Conservation (phyloP, 2,113 vertebrate species). For the Helogale parvula region DNA sequence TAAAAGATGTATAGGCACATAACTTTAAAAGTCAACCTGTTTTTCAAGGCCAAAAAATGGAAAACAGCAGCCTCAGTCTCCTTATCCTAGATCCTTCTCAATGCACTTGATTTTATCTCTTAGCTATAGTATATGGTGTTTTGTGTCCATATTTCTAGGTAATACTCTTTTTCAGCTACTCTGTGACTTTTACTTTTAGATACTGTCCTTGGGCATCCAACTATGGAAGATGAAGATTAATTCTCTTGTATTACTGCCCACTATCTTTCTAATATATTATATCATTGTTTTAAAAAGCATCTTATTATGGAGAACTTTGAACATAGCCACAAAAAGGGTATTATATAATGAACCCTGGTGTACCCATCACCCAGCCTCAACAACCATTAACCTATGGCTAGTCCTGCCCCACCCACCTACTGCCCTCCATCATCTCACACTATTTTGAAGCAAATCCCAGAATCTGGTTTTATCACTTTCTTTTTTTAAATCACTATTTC, state of each 20-base stretch:
- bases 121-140: not conserved
- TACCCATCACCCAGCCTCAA: not conserved
- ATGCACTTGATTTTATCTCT: not conserved
- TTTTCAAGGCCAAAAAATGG: not conserved
- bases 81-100: not conserved
- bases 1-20: not conserved
- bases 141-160: not conserved
- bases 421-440: not conserved
- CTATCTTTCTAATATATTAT: not conserved
- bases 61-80: not conserved
- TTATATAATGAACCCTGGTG: not conserved
- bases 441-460: not conserved
- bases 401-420: not conserved
- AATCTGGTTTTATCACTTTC: not conserved
- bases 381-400: not conserved
- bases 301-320: not conserved
- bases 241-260: not conserved
- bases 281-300: not conserved
- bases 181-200: not conserved
- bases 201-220: not conserved
- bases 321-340: not conserved
- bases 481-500: not conserved
- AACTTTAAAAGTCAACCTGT: not conserved
- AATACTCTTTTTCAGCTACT: not conserved
- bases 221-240: not conserved